A percentile compares a stretch with the other conserved stretches of the same genome.
Conservation (phyloP, 2,113 vertebrate genomes). For the Microtus richardsoni region DNA sequence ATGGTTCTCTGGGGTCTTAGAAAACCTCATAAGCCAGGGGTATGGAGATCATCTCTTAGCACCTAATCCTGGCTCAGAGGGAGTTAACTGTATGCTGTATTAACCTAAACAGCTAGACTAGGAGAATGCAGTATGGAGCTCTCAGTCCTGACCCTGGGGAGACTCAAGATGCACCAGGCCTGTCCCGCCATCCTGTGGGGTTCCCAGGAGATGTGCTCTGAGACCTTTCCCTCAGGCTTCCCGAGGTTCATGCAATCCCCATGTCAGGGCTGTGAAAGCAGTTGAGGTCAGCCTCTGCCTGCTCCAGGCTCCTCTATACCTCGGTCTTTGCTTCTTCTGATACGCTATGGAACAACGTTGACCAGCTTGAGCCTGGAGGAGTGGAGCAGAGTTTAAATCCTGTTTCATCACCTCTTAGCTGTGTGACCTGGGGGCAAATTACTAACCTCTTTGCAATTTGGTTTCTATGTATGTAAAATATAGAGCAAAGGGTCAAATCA, state of each 20-base stretch:
- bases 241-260: not conserved
- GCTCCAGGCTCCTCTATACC: not conserved
- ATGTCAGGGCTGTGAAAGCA: not conserved
- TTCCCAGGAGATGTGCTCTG: slow-evolving; percentile 3
- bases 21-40: not conserved
- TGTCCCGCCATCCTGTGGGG: not conserved
- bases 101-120: not conserved
- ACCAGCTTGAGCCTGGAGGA: not conserved
- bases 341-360: not conserved
- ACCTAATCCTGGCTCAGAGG: not conserved
- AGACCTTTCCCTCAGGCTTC: not conserved
- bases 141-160: slow-evolving; percentile 2
- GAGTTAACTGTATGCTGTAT: not conserved
- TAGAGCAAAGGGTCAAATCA: not conserved
- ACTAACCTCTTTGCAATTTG: not conserved
- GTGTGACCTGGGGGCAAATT: not conserved
- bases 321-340: not conserved
- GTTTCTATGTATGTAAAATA: not conserved
- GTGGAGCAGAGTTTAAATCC: not conserved
- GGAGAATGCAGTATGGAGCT: not conserved
- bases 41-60: not conserved
- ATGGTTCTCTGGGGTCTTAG: not conserved
- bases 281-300: not conserved
- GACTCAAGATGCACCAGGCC: not conserved
- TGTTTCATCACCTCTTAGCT: not conserved